Percentiles rank a stretch among this genome's conserved stretches.
Conservation (phyloP, 1,140 invertebrate genomes). For the Dinothrombium tinctorium region DNA sequence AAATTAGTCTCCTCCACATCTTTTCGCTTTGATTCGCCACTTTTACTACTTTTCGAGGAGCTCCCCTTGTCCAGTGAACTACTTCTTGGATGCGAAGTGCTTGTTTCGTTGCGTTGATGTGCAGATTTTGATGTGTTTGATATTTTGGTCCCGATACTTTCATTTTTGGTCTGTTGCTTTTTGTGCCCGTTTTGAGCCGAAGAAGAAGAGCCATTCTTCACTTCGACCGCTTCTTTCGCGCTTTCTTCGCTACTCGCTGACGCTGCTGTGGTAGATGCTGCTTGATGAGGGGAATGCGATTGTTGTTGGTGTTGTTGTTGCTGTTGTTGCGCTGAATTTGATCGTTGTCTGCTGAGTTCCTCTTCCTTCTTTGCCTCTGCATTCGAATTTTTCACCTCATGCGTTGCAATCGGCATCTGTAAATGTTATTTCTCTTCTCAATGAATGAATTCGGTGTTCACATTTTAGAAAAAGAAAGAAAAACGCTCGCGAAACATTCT, state of each 20-base stretch:
- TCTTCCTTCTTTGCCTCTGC: too few species aligned
- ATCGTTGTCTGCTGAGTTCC: too few species aligned
- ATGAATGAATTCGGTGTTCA: too few species aligned
- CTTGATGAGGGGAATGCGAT: background rate
- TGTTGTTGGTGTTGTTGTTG: background rate
- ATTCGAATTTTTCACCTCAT: too few species aligned
- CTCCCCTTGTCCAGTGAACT: background rate
- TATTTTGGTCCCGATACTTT: background rate
- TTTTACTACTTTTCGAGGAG: too few species aligned
- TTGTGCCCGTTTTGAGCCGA: background rate
- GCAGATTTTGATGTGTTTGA: background rate
- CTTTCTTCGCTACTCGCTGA: background rate
- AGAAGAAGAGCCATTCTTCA: background rate
- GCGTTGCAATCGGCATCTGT: too few species aligned
- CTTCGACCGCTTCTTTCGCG: background rate
- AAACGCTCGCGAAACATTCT: too few species aligned
- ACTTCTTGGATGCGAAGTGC: background rate
- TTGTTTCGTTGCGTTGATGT: background rate
- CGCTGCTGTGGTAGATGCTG: background rate
- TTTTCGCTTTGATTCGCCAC: slow-evolving; percentile 4
- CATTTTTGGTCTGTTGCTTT: background rate
- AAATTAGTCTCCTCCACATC: slow-evolving; percentile 4
- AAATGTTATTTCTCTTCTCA: too few species aligned
- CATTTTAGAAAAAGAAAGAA: too few species aligned
- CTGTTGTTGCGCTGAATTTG: background rate